A percentile compares a stretch with the other conserved stretches of the same genome.
Evolutionary conservation across 2,113 vertebrate species (phyloP).

Genomic region (Dipodomys spectabilis): DNA sequence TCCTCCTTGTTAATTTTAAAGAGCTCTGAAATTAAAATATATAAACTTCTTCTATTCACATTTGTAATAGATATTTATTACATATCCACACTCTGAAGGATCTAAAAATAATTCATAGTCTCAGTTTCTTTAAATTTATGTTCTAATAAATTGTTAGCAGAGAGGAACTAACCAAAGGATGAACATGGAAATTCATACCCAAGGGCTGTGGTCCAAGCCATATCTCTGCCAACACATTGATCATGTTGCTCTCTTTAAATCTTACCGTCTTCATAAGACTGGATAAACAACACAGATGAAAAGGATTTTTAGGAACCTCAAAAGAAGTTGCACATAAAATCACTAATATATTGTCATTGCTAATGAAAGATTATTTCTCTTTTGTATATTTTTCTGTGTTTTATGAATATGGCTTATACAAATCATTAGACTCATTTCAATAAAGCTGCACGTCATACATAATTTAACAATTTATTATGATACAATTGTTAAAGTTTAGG

Average conservation of each 20-base stretch:
- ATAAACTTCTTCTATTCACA: background rate
- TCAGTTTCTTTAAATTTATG: background rate
- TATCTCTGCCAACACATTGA: background rate
- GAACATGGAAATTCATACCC: background rate
- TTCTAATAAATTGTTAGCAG: background rate
- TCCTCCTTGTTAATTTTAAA: background rate
- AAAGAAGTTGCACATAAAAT: background rate
- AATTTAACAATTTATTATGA: background rate
- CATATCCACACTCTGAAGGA: background rate
- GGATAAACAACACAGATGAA: background rate
- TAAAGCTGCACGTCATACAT: background rate
- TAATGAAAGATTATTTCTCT: background rate
- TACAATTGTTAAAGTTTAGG: background rate
- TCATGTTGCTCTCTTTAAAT: background rate
- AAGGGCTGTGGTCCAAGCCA: background rate
- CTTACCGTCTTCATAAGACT: background rate
- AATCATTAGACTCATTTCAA: background rate
- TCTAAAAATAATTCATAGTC: background rate
- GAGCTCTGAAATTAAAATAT: background rate
- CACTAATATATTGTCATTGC: background rate
- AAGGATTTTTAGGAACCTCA: background rate
- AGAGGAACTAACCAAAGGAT: background rate
- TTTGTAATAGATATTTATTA: background rate
- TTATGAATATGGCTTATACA: background rate
- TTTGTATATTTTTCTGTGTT: background rate